Conservation (phyloP, 2,797 vertebrate species). For the Picus viridis region DNA sequence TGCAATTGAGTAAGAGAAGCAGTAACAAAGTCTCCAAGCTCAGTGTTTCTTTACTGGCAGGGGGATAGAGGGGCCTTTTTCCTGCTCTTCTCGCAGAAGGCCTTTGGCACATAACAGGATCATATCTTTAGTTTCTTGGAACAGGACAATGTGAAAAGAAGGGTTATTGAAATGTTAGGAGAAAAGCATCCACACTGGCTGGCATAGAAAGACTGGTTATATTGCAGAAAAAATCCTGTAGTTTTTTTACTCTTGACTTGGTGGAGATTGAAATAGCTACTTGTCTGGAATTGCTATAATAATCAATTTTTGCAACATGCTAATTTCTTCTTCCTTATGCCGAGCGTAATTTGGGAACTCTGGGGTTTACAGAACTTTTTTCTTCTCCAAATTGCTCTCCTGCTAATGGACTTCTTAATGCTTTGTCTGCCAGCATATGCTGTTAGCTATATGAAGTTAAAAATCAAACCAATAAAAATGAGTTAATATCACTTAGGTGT, state of each 20-base stretch:
- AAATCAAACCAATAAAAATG: neutral
- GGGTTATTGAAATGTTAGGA: neutral
- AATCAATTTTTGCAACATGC: neutral
- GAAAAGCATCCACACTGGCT: neutral
- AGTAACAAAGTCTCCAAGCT: neutral
- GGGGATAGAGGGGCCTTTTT: neutral
- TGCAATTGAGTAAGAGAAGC: neutral
- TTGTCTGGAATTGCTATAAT: constrained; percentile 26
- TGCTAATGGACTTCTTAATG: neutral
- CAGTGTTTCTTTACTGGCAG: neutral
- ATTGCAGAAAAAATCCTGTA: neutral
- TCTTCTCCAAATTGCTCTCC: neutral
- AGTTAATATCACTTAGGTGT: neutral
- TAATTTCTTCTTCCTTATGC: neutral
- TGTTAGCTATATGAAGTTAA: neutral
- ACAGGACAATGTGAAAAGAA: neutral
- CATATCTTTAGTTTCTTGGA: neutral
- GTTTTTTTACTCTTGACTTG: neutral
- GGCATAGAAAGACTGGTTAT: neutral
- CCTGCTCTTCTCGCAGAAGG: neutral
- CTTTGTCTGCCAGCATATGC: neutral
- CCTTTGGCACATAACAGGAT: neutral
- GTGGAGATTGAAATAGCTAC: constrained; percentile 13
- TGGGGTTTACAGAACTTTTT: neutral
- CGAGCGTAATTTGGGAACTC: neutral